Percentiles rank a stretch among this genome's conserved stretches.
Evolutionary conservation across 1,140 invertebrate species (phyloP).

Genomic region (Drosophila suzukii): DNA sequence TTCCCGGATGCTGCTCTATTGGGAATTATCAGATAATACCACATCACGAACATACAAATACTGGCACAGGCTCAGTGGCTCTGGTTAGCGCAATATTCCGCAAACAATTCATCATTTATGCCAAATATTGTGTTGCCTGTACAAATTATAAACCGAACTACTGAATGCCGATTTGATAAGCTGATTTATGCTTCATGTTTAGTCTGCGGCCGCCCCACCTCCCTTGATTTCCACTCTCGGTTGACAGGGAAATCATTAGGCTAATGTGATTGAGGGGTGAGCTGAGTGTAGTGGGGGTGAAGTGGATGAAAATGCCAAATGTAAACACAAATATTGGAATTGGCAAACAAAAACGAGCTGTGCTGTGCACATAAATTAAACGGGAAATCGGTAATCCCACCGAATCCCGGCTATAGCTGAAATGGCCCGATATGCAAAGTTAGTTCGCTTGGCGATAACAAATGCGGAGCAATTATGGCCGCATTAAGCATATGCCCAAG

Average conservation of each 20-base stretch:
- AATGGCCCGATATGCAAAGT: conserved; percentile 51
- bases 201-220: conserved; percentile 20
- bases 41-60: conserved; percentile 11
- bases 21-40: conserved; percentile 38
- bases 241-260: conserved; percentile 73
- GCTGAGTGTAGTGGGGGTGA: conserved; percentile 1
- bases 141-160: conserved; percentile 62
- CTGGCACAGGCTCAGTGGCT: not conserved
- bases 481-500: conserved; percentile 63
- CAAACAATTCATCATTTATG: conserved; percentile 57
- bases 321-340: conserved; percentile 60
- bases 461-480: conserved; percentile 72
- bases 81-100: conserved; percentile 12
- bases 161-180: conserved; percentile 65
- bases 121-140: conserved; percentile 46
- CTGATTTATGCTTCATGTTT: conserved; percentile 66
- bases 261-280: conserved; percentile 61
- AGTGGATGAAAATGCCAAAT: conserved; percentile 36
- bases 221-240: conserved; percentile 3
- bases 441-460: conserved; percentile 56
- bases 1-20: conserved; percentile 11
- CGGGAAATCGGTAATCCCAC: conserved; percentile 43
- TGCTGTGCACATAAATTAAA: conserved; percentile 47
- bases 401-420: conserved; percentile 38
- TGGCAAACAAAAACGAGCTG: conserved; percentile 59